Percentiles rank a stretch among this genome's conserved stretches.
Conservation (phyloP, 2,113 vertebrate species). For the Hepsetus odoe region DNA sequence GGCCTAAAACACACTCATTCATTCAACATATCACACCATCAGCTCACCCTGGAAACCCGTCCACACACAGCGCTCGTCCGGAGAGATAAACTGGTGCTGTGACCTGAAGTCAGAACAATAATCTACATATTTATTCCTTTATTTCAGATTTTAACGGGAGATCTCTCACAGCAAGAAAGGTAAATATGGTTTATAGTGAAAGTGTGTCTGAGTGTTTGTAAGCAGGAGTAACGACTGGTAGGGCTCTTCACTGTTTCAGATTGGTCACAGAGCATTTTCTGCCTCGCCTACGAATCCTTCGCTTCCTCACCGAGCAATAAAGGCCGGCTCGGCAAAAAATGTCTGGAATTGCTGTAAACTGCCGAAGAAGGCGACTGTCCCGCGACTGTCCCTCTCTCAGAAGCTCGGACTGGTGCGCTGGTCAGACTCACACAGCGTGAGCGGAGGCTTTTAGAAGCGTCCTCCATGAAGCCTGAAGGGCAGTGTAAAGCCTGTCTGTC, state of each 20-base stretch:
- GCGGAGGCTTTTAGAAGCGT: conserved; percentile 21
- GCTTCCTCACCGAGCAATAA: conserved; percentile 68
- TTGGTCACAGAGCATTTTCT: conserved; percentile 71
- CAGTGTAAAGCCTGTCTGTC: no score
- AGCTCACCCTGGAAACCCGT: no score
- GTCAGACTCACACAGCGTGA: conserved; percentile 7
- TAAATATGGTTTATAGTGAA: no score
- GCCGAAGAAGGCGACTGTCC: conserved; percentile 23
- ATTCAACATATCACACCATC: no score
- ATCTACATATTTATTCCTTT: no score
- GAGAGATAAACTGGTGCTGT: no score
- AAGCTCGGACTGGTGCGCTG: conserved; percentile 31
- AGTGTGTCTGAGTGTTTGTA: no score
- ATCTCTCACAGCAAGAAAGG: no score
- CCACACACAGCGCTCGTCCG: no score
- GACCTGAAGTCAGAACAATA: no score
- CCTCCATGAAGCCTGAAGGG: conserved; percentile 46
- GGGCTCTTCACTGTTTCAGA: conserved; percentile 67
- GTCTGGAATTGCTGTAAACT: conserved; percentile 64
- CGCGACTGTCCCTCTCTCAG: conserved; percentile 29
- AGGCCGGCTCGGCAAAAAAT: conserved; percentile 66
- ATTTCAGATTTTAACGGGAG: no score
- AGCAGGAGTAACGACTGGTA: conserved; percentile 46
- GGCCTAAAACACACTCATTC: no score
- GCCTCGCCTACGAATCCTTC: conserved; percentile 61